Percentiles rank a stretch among this genome's conserved stretches.
Evolutionary conservation across 2,797 vertebrate species (phyloP).

Genomic region (Phalloptychus januarius): DNA sequence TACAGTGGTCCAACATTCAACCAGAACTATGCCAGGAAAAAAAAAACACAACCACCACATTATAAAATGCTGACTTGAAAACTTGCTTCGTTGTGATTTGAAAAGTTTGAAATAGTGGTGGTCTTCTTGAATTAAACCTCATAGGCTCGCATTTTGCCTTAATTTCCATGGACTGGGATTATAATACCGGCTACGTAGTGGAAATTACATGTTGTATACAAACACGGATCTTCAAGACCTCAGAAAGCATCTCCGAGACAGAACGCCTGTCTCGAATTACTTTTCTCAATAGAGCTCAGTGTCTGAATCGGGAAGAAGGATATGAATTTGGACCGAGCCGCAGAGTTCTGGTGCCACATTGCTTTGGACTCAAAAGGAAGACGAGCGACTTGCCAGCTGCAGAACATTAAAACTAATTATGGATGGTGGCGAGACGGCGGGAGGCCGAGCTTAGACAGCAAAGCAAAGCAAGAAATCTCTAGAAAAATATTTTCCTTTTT

Average conservation of each 20-base stretch:
- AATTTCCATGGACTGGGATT: background rate
- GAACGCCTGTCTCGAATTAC: slow-evolving; percentile 23
- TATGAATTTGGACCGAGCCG: background rate
- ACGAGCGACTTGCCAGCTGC: slow-evolving; percentile 29
- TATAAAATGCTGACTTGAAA: background rate
- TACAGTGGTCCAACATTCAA: background rate
- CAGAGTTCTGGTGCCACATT: slow-evolving; percentile 14
- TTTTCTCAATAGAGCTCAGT: background rate
- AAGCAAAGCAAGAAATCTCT: slow-evolving; percentile 17
- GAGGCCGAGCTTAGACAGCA: slow-evolving; percentile 8
- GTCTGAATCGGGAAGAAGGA: background rate
- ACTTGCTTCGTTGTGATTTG: background rate
- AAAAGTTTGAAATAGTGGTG: background rate
- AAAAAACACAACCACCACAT: background rate
- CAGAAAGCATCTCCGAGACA: background rate
- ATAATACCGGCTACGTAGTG: background rate
- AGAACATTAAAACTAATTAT: slow-evolving; percentile 23
- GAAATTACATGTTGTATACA: background rate
- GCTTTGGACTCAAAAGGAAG: background rate
- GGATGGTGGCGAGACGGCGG: slow-evolving; percentile 10
- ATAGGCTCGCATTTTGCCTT: background rate
- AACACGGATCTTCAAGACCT: background rate
- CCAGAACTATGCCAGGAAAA: background rate
- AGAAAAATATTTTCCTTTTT: slow-evolving; percentile 26
- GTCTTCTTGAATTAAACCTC: background rate